A percentile compares a stretch with the other conserved stretches of the same genome.
Conservation (phyloP, 2,888 invertebrate species). For the Alsophila aescularia region DNA sequence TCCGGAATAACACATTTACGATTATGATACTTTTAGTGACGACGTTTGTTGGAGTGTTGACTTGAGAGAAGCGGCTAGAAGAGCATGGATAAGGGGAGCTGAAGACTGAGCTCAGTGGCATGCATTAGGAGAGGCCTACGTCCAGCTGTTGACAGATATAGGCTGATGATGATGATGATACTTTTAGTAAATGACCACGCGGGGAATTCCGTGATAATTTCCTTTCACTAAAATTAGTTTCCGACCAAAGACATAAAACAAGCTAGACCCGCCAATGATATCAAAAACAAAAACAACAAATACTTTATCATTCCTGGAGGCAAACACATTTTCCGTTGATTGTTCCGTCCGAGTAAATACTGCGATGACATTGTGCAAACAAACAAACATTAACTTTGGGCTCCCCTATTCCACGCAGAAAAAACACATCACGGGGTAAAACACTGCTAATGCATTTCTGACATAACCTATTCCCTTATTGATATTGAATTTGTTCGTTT, state of each 20-base stretch:
- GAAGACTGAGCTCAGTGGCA: no score
- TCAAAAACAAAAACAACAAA: conserved; percentile 36
- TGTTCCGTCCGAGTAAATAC: conserved; percentile 45
- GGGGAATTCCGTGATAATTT: no score
- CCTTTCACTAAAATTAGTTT: not conserved
- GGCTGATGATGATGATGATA: no score
- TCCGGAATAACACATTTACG: no score
- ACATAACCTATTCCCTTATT: conserved; percentile 3
- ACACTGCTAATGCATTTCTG: conserved; percentile 33
- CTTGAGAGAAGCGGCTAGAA: no score
- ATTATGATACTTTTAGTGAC: no score
- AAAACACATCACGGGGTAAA: conserved; percentile 32
- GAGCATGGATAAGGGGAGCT: no score
- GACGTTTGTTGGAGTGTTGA: no score
- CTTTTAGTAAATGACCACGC: no score
- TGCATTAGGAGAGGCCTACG: no score
- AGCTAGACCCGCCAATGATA: not conserved
- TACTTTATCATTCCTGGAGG: conserved; percentile 42
- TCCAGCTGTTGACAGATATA: no score
- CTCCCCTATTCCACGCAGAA: conserved; percentile 33
- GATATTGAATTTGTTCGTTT: not conserved
- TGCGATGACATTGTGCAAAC: conserved; percentile 48
- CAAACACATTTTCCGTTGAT: conserved; percentile 52
- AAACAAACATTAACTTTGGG: conserved; percentile 43
- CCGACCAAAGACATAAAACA: not conserved